Evolutionary conservation across 2,888 invertebrate species (phyloP), one percentile per base, ranked within the genome.

Genomic region (Mechanitis mazaeus): DNA sequence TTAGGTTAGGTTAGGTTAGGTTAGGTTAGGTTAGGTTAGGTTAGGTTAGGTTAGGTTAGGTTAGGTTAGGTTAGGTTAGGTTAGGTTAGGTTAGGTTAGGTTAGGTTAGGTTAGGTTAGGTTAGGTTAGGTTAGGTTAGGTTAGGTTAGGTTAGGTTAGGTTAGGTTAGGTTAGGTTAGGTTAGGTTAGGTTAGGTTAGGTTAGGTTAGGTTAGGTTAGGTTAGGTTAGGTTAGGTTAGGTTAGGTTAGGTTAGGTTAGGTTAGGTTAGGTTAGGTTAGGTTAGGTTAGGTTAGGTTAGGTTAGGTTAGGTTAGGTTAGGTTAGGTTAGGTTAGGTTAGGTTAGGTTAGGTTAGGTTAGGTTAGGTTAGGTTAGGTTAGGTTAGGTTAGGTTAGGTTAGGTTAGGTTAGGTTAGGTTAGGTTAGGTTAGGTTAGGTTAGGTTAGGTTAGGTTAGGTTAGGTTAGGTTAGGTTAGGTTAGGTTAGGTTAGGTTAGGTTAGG

Each of bases 101-200:
- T 53, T 53, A 50, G 58, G 58, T 53, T 58, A 58, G 58, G 58
- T 58, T 58, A 58, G 58, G 58, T 58, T 58, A 58, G 58, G 58
- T 58, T 58, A 58, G 58, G 58, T 50, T 56, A 56, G 56, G 56
- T 56, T 56, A 56, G 56, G 56, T 45, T n/a, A n/a, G n/a, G 45
- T 58, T 58, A 58, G 53, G 53, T 58, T 58, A 58, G 53, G 50
- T 53, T 58, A 58, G 68, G 68, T 68, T 67, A 65, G 67, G 68
- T 69, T 69, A 66, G 65, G 66, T 68, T 65, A 66, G 65, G 68
- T 69, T 66, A 68, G 68, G 65, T 67, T 65, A 65, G 68, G 65
- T 68, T 66, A 59, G 59, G 64, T 61, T 61, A 61, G 65, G 65
- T 65, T 63, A 63, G 58, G 60, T 57, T 60, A 57, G 59, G 63